Evolutionary conservation across 1,140 invertebrate genomes (phyloP), one percentile per base, ranked within the genome.

Genomic region (Pseudomyrmex concolor): DNA sequence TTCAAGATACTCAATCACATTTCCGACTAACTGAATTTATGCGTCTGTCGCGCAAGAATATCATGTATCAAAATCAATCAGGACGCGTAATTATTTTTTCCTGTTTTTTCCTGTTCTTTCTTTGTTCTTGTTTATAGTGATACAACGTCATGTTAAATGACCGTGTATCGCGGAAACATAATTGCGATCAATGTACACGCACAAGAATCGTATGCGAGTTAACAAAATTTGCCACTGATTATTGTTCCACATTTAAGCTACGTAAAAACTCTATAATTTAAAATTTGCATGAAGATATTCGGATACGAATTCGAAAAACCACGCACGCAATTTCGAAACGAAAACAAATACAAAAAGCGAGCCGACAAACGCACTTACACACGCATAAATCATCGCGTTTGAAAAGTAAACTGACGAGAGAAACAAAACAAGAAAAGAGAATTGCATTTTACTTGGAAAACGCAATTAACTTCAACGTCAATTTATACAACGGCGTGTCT

Each of bases 1-100:
- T 10, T 22, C n/a, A n/a, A 15, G 66, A 80, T 57, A 48, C n/a
- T 7, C 64, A 78, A 70, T 80, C 54, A 55, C 54, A 70, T 80
- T 80, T 60, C 67, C 50, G 50, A 13, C 48, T 54, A 78, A 80
- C 66, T 70, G 57, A 80, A 80, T 80, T 80, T 70, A 80, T 80
- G 50, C 34, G 34, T 59, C 64, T 57, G 43, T 54, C 51, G 34
- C 51, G 34, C 76, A 80, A 80, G 66, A 70, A 80, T 80, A 78
- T 68, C 54, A 34, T 67, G 55, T 45, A 70, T 78, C 76, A 68
- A 70, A 59, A 70, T 15, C 34, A 59, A 48, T 51, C 64, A 25
- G 34, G 45, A 80, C 70, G 70, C 2, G 54, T 80, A 70, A 80
- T 80, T 60, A 59, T 10, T 15, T 80, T 80, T 80, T 70, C 55